A percentile compares a stretch with the other conserved stretches of the same genome.
These are phyloP conservation scores for Ophraella communa DNA, from an alignment of 2,888 invertebrate species.

Conservation along the genomic window DNA sequence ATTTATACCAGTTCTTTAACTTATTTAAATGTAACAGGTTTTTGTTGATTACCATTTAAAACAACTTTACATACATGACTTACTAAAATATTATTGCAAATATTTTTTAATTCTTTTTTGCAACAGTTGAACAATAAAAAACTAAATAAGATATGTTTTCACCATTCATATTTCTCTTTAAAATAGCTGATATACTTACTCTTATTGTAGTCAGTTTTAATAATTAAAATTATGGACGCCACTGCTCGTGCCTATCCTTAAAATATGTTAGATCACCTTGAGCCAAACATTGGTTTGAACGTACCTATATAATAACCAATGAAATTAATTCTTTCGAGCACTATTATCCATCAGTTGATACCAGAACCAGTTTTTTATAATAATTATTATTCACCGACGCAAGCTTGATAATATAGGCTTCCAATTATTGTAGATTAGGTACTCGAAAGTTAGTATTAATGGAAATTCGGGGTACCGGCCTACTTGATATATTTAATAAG, in stretches of 20 bases:
- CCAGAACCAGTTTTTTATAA: conserved; percentile 46
- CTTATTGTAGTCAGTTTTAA: too few species aligned
- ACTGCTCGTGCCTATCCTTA: conserved; percentile 47
- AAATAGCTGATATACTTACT: too few species aligned
- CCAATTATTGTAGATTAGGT: not conserved
- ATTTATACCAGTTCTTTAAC: too few species aligned
- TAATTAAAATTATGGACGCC: conserved; percentile 5
- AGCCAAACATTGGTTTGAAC: conserved; percentile 46
- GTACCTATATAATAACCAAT: conserved; percentile 41
- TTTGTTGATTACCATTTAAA: too few species aligned
- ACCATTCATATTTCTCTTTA: too few species aligned
- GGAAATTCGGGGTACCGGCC: not conserved
- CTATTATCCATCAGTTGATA: conserved; percentile 47
- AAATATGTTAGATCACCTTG: conserved; percentile 56
- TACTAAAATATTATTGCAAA: too few species aligned
- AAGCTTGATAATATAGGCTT: not conserved
- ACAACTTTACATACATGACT: too few species aligned
- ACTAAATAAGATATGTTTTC: too few species aligned
- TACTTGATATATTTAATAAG: not conserved
- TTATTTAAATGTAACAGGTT: too few species aligned
- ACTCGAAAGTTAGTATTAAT: not conserved
- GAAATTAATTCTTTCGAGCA: conserved; percentile 53
- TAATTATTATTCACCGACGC: conserved; percentile 5
- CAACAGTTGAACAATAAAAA: too few species aligned
- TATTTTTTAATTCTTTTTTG: too few species aligned